Evolutionary conservation across 1,140 invertebrate genomes (phyloP), one percentile per base, ranked within the genome.

Genomic region (Littorina saxatilis): DNA sequence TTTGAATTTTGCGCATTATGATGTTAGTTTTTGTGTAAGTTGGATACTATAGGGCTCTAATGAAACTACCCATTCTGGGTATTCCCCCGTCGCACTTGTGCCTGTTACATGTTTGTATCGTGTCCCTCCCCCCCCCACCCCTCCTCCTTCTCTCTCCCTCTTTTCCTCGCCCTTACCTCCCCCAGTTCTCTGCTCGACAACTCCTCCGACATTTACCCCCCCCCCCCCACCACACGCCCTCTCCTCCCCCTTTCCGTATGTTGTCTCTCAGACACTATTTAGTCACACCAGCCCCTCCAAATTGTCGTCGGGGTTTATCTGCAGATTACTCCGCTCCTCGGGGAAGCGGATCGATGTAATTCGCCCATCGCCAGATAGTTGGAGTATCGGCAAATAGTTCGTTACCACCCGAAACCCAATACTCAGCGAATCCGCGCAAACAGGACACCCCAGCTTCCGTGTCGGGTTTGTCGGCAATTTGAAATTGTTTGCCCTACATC

Each of bases 361-460:
- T 29, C 27, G 27, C 58, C 58, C 9, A 61, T 61, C 58, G n/a
- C 9, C 5, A 61, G 23, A 5, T n/a, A 61, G 43, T 47, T 47
- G 43, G 43, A 61, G 58, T 23, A n/a, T 61, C 58, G 7, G 58
- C 58, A 61, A 61, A 61, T 61, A n/a, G 58, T 23, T 61, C n/a
- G 58, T 29, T 29, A 23, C 17, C 43, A 47, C 43, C 43, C 43
- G 17, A 47, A 47, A 5, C 43, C 43, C 17, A n/a, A n/a, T n/a
- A n/a, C n/a, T n/a, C n/a, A 47, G 17, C 7, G 43, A 47, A 47
- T 17, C 43, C 5, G 43, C 7, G 43, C 17, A 47, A 47, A 47
- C 43, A 47, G 43, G 43, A 17, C 43, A 47, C n/a, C n/a, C n/a
- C n/a, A n/a, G n/a, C n/a, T n/a, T n/a, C n/a, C n/a, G n/a, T n/a